A percentile compares a stretch with the other conserved stretches of the same genome.
phyloP scores from a whole-genome alignment of 2,113 vertebrate species.

The Phylloscopus trochilus region DNA sequence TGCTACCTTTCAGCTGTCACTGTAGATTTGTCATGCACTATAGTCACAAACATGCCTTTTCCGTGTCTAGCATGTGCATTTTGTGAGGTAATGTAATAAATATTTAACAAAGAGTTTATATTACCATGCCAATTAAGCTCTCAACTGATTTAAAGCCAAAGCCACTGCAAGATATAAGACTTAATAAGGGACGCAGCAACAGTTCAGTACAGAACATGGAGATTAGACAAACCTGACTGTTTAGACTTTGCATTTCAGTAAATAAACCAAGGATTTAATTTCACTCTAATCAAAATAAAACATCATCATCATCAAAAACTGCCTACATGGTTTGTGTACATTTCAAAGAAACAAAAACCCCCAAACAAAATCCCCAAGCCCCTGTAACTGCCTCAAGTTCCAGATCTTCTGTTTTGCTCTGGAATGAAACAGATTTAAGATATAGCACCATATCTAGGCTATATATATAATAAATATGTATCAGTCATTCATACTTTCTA shows the following conservation, averaged over 20 bases:
- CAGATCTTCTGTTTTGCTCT: neutral
- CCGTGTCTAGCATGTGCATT: neutral
- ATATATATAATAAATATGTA: accelerated
- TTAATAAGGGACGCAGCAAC: neutral
- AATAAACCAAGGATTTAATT: neutral
- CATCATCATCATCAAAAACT: neutral
- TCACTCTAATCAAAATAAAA: neutral
- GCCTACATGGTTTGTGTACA: accelerated
- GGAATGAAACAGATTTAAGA: neutral
- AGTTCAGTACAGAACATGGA: neutral
- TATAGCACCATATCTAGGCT: neutral
- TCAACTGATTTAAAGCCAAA: conserved; percentile 53
- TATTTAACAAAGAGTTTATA: conserved; percentile 53
- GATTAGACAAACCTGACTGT: neutral
- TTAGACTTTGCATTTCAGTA: neutral
- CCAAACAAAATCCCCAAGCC: neutral
- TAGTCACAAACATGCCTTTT: neutral
- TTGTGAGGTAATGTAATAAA: conserved; percentile 31
- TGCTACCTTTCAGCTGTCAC: conserved; percentile 22
- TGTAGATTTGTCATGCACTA: neutral
- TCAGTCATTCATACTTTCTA: neutral
- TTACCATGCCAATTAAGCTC: conserved; percentile 45
- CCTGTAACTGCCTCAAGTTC: neutral
- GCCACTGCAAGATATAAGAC: neutral
- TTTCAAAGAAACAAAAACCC: neutral